Evolutionary conservation across 1,140 invertebrate genomes (phyloP).

Genomic region (Caerostris darwini): DNA sequence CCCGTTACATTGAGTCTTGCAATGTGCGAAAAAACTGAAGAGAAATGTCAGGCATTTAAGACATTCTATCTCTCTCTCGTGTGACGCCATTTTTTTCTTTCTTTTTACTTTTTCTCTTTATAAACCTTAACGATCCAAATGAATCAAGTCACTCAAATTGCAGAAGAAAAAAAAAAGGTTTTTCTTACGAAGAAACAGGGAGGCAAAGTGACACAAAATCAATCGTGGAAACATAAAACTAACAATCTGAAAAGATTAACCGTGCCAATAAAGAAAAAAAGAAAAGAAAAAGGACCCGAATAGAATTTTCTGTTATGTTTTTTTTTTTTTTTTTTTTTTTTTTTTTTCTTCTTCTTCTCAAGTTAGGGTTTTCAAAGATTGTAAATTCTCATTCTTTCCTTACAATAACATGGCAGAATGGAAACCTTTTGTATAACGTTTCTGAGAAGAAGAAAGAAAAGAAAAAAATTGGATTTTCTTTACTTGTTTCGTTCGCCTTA

Average conservation of each 20-base stretch:
- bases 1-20: background rate
- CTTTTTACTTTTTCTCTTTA: background rate
- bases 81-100: background rate
- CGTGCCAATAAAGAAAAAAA: background rate
- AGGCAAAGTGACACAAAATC: slow-evolving; percentile 41
- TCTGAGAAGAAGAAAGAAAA: too few species aligned
- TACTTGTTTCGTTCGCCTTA: too few species aligned
- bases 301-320: too few species aligned
- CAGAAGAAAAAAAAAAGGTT: background rate
- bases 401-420: background rate
- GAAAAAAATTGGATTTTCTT: too few species aligned
- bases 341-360: background rate
- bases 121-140: slow-evolving; percentile 25
- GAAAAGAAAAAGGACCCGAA: too few species aligned
- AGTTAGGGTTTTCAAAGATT: background rate
- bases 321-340: background rate
- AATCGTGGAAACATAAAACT: slow-evolving; percentile 25
- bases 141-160: background rate
- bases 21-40: slow-evolving; percentile 40
- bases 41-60: slow-evolving; percentile 19
- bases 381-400: background rate
- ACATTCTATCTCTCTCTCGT: background rate
- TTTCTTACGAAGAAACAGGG: background rate
- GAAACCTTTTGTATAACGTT: background rate
- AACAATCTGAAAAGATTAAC: slow-evolving; percentile 54